Evolutionary conservation across 2,888 invertebrate species (phyloP).

Genomic region (Celastrina argiolus): DNA sequence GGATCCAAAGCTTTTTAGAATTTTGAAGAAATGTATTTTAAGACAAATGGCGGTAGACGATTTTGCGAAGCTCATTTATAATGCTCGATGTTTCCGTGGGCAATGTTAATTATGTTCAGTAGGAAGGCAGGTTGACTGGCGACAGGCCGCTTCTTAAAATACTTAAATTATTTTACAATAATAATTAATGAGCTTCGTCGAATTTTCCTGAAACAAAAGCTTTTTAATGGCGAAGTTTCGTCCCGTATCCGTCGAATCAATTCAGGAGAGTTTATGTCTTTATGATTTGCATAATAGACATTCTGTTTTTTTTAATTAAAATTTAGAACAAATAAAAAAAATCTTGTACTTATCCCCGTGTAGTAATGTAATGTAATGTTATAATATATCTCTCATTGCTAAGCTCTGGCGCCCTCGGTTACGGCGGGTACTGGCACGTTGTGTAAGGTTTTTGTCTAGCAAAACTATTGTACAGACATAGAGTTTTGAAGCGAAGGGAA

Average conservation of each 20-base stretch:
- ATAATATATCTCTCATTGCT: too few species aligned
- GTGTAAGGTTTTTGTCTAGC: neutral
- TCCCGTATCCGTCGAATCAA: neutral
- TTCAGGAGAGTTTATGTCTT: neutral
- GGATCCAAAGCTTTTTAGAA: neutral
- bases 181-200: slow-evolving; percentile 52
- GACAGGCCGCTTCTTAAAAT: slow-evolving; percentile 51
- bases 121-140: slow-evolving; percentile 52
- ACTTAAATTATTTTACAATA: slow-evolving; percentile 48
- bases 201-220: slow-evolving; percentile 22
- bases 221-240: slow-evolving; percentile 19
- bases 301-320: neutral
- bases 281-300: neutral
- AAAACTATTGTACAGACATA: neutral
- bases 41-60: slow-evolving; percentile 19
- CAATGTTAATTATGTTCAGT: slow-evolving; percentile 62
- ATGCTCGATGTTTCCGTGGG: slow-evolving; percentile 50
- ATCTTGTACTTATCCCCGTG: too few species aligned
- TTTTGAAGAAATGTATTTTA: slow-evolving; percentile 15
- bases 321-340: too few species aligned
- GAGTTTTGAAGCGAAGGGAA: neutral
- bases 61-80: slow-evolving; percentile 48
- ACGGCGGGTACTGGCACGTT: neutral
- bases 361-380: too few species aligned
- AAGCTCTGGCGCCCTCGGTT: too few species aligned